Conservation (phyloP, 2,888 invertebrate species). For the Eupeodes luniger region DNA sequence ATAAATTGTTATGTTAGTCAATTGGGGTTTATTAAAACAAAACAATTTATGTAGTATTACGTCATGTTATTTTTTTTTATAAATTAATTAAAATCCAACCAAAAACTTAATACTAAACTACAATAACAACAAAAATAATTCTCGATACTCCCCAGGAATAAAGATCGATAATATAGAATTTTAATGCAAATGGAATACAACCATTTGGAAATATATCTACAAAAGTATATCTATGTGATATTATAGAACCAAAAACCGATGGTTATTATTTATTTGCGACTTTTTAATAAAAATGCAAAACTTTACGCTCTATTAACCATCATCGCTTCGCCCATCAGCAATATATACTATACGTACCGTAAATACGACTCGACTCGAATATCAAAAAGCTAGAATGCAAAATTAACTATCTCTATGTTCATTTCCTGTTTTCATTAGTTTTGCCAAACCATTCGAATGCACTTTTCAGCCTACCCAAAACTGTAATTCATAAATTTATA, state of each 20-base stretch:
- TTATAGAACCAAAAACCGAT: background rate
- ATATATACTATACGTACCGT: background rate
- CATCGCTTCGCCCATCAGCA: background rate
- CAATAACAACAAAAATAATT: no score
- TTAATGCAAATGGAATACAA: background rate
- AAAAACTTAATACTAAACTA: no score
- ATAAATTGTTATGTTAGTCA: no score
- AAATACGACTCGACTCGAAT: background rate
- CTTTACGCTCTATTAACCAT: constrained; percentile 24
- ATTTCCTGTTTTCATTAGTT: constrained; percentile 20
- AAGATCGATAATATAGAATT: background rate
- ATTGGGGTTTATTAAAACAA: no score
- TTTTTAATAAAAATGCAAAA: constrained; percentile 16
- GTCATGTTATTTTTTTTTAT: no score
- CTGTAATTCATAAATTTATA: constrained; percentile 21
- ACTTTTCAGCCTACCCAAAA: background rate
- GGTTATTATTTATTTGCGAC: background rate
- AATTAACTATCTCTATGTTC: constrained; percentile 26
- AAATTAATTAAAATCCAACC: no score
- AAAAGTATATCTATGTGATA: no score
- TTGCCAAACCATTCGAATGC: constrained; percentile 24
- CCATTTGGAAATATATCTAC: background rate
- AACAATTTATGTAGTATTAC: no score
- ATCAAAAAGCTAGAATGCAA: no score
- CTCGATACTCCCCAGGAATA: no score